phyloP scores from a whole-genome alignment of 2,797 vertebrate species.

The Hipposideros larvatus region DNA sequence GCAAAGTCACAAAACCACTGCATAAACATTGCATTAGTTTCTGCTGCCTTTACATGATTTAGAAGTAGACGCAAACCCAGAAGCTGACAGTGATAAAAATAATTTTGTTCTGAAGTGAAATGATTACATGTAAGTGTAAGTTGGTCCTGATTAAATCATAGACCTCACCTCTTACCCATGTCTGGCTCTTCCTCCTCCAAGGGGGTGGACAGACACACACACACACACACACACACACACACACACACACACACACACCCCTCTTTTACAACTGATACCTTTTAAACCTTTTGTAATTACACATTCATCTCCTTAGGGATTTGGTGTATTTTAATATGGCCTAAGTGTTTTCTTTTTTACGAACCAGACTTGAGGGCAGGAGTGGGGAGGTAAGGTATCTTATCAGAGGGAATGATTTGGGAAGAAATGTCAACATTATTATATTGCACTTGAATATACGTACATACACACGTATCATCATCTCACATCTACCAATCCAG shows the following conservation, averaged over 20 bases:
- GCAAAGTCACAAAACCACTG: conserved; percentile 10
- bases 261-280: background rate
- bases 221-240: background rate
- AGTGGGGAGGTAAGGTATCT: background rate
- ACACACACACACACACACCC: background rate
- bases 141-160: background rate
- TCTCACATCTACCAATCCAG: background rate
- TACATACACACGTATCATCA: background rate
- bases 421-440: background rate
- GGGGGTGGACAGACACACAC: rapidly evolving
- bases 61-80: conserved; percentile 25
- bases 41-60: background rate
- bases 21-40: background rate
- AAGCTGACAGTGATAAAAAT: conserved; percentile 45
- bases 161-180: background rate
- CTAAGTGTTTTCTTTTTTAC: background rate
- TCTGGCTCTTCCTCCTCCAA: background rate
- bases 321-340: conserved; percentile 11
- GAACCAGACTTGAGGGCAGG: background rate
- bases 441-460: background rate
- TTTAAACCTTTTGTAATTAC: conserved; percentile 29
- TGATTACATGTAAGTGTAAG: background rate
- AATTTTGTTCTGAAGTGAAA: conserved; percentile 49
- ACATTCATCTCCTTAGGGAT: background rate
- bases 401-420: background rate